These are phyloP conservation scores for Camponotus vicinus DNA, from an alignment of 1,140 invertebrate genomes.

Conservation along the genomic window DNA sequence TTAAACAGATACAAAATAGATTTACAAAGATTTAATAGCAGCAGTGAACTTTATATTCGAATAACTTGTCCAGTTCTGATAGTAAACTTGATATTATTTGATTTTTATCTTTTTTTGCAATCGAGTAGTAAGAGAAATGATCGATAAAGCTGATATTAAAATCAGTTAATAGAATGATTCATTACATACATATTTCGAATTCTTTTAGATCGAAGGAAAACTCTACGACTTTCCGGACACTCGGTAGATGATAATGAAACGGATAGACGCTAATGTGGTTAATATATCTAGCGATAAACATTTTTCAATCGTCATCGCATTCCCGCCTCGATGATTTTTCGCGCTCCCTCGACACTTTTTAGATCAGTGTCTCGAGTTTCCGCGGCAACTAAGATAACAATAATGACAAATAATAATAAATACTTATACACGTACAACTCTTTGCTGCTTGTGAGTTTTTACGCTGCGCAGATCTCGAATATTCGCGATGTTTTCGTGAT, in stretches of 20 bases:
- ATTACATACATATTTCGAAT: background rate
- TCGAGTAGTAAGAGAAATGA: too few relatives aligned
- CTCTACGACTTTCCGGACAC: background rate
- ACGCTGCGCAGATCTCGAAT: background rate
- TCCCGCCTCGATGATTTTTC: slow-evolving; percentile 5
- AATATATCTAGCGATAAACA: background rate
- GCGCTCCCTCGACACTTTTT: slow-evolving; percentile 2
- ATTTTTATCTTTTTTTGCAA: too few relatives aligned
- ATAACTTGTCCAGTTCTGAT: too few relatives aligned
- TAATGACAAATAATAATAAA: slow-evolving; percentile 52
- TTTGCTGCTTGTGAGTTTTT: background rate
- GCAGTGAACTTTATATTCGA: background rate
- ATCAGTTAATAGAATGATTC: background rate
- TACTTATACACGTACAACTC: background rate
- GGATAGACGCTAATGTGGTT: too few relatives aligned
- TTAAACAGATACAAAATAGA: too few relatives aligned
- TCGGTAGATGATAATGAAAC: background rate
- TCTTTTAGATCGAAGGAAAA: background rate
- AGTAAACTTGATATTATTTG: too few relatives aligned
- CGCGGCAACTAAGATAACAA: slow-evolving; percentile 40
- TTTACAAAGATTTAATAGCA: background rate
- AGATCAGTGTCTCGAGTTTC: slow-evolving; percentile 37
- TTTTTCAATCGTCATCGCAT: slow-evolving; percentile 5
- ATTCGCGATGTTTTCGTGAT: background rate
- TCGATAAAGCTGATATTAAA: background rate